Evolutionary conservation across 1,140 invertebrate species (phyloP), one percentile per base, ranked within the genome.

Genomic region (Drosophila persimilis): DNA sequence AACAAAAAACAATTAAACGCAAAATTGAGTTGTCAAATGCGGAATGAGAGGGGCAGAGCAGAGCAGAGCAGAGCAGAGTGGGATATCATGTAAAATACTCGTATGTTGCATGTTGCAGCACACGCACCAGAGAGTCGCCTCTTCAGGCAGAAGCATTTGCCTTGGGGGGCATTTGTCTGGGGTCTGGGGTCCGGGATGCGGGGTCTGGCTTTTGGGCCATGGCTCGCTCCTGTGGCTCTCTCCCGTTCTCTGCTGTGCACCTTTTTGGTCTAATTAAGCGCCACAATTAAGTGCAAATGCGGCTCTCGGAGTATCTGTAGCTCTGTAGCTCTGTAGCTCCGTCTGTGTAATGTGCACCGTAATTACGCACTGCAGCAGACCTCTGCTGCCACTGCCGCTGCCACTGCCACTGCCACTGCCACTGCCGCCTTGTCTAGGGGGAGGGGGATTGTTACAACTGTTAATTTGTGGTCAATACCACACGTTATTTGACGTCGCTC

Each of bases 241-340:
- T 62, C 57, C 20, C 22, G 24, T 46, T 71, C 41, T 43, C 46
- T 74, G 24, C 63, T 61, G 70, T 77, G 73, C 83, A 86, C 83
- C 81, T 86, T 86, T 86, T 86, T 81, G 81, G 83, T 86, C 81
- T 86, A 86, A 86, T 86, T 86, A 86, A 86, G 83, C 73, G 83
- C 77, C 81, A 85, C 81, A 85, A 85, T 85, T 88, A 85, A 86
- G 77, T 88, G 83, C 81, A 85, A 86, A 85, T 86, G 81, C 74
- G 81, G 61, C 73, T 73, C 59, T 53, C 53, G 52, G 52, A 35
- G 50, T 41, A 26, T 62, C 35, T 61, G 53, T 43, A 20, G 24
- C 24, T 44, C 24, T 26, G 22, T 22, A 66, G 55, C 64, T 39
- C 17, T 17, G 39, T 22, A 66, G 20, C 20, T 64, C 64, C 71